A percentile compares a stretch with the other conserved stretches of the same genome.
Evolutionary conservation across 2,797 vertebrate genomes (phyloP).

Genomic region (Threskiornis aethiopicus): DNA sequence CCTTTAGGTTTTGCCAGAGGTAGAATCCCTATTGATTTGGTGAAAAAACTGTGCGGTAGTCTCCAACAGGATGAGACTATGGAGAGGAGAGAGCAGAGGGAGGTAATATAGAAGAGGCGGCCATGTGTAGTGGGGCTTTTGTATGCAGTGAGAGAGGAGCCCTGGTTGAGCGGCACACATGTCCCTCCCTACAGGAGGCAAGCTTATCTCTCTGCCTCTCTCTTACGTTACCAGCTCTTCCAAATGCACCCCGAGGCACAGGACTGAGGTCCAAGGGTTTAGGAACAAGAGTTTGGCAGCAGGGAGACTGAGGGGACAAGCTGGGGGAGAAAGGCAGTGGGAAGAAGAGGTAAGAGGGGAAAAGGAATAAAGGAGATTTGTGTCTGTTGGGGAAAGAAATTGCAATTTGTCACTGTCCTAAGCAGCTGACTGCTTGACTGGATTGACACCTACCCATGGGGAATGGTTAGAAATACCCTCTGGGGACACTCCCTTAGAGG

Average conservation of each 20-base stretch:
- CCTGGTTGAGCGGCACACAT: not conserved
- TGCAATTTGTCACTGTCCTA: not conserved
- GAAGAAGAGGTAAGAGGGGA: not conserved
- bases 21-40: not conserved
- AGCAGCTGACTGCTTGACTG: not conserved
- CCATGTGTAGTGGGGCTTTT: not conserved
- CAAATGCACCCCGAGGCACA: not conserved
- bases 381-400: not conserved
- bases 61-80: not conserved
- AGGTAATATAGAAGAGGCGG: not conserved
- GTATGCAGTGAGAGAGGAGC: not conserved
- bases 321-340: not conserved
- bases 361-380: not conserved
- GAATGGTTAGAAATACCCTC: not conserved
- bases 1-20: not conserved
- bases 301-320: not conserved
- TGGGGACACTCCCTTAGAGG: too few relatives aligned
- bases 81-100: not conserved
- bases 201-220: not conserved
- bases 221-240: not conserved
- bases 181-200: not conserved
- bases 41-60: not conserved
- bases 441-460: not conserved
- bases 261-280: not conserved
- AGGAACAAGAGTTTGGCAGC: not conserved